phyloP scores from a whole-genome alignment of 2,797 vertebrate species.

The Graptemys geographica region DNA sequence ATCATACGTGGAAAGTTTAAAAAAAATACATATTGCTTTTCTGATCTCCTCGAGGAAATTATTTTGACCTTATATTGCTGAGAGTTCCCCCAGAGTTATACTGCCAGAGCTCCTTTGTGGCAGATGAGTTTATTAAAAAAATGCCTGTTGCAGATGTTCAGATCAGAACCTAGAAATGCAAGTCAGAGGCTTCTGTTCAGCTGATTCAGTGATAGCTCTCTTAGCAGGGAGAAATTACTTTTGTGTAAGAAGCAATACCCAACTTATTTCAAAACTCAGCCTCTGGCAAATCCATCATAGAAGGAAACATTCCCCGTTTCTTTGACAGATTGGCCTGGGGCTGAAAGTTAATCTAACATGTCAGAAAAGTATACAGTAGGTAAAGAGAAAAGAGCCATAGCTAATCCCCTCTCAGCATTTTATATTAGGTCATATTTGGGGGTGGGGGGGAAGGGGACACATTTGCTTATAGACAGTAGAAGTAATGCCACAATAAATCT shows the following conservation, averaged over 20 bases:
- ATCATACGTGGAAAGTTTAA: constrained; percentile 36
- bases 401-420: constrained; percentile 59
- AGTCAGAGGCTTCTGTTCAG: constrained; percentile 73
- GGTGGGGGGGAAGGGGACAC: not conserved
- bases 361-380: constrained; percentile 77
- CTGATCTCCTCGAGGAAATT: constrained; percentile 71
- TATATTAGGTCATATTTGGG: constrained; percentile 49
- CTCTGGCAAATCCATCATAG: constrained; percentile 83
- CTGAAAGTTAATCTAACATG: constrained; percentile 85
- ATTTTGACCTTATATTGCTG: constrained; percentile 73
- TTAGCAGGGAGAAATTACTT: constrained; percentile 81
- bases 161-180: constrained; percentile 74
- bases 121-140: constrained; percentile 72
- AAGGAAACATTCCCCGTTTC: constrained; percentile 83
- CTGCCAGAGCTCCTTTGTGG: constrained; percentile 59
- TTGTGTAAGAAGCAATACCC: constrained; percentile 81
- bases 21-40: constrained; percentile 59
- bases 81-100: constrained; percentile 59
- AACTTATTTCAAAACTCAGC: constrained; percentile 82
- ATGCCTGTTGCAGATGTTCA: constrained; percentile 72
- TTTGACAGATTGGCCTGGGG: constrained; percentile 83
- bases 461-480: constrained; percentile 20
- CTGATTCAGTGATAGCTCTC: constrained; percentile 79
- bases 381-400: constrained; percentile 49
- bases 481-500: not conserved